Evolutionary conservation across 2,888 invertebrate genomes (phyloP).

Genomic region (Flabesymbios commensalis): DNA sequence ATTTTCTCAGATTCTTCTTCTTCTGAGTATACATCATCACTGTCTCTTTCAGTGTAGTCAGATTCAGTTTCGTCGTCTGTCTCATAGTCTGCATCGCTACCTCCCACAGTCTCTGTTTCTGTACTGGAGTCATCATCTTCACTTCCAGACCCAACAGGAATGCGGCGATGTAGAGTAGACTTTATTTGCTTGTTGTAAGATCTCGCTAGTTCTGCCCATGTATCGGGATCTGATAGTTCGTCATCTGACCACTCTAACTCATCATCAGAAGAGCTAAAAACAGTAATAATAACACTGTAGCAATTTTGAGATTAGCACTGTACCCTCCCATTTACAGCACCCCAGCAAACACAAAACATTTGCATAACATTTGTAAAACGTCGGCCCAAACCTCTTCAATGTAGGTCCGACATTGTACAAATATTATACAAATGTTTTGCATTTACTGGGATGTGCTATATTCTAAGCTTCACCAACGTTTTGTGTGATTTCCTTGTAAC

Average conservation of each 20-base stretch:
- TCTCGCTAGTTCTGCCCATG: slow-evolving; percentile 19
- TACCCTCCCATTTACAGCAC: too few relatives aligned
- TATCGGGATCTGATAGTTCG: slow-evolving; percentile 27
- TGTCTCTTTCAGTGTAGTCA: slow-evolving; percentile 7
- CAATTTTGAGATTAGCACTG: too few relatives aligned
- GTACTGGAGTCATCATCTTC: slow-evolving; percentile 41
- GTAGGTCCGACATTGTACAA: too few relatives aligned
- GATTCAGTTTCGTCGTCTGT: slow-evolving; percentile 32
- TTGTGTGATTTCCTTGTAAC: too few relatives aligned
- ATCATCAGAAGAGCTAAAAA: slow-evolving; percentile 24
- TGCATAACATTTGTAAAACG: too few relatives aligned
- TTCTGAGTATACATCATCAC: too few relatives aligned
- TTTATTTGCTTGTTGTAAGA: slow-evolving; percentile 10
- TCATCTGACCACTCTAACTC: slow-evolving; percentile 31
- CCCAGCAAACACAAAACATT: too few relatives aligned
- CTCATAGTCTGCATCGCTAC: slow-evolving; percentile 25
- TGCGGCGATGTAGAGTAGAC: neutral
- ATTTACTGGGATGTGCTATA: too few relatives aligned
- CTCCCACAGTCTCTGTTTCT: slow-evolving; percentile 36
- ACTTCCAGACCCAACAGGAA: neutral
- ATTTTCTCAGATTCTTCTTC: too few relatives aligned
- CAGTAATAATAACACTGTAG: neutral
- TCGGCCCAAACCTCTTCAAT: too few relatives aligned
- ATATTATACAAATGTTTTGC: too few relatives aligned
- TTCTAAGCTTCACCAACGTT: too few relatives aligned